Conservation (phyloP, 2,113 vertebrate genomes). For the Dermatemys mawii region DNA sequence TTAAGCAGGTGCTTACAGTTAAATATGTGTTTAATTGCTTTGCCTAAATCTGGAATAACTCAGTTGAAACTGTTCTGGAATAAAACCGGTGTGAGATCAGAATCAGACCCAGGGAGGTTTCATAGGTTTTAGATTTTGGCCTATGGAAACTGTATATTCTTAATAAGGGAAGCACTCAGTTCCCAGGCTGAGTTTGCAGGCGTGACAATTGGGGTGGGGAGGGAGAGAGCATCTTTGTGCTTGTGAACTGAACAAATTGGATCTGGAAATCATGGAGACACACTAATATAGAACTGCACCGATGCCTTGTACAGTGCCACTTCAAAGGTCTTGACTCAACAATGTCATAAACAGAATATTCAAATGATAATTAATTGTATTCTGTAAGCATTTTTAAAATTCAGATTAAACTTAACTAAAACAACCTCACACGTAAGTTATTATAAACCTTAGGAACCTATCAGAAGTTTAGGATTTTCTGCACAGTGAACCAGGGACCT, state of each 20-base stretch:
- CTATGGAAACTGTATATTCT: background rate
- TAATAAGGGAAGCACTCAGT: background rate
- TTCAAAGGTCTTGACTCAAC: background rate
- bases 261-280: background rate
- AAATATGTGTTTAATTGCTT: background rate
- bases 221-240: background rate
- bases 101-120: background rate
- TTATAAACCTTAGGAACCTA: background rate
- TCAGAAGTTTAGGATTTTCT: background rate
- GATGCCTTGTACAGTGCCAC: background rate
- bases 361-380: background rate
- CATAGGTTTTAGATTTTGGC: background rate
- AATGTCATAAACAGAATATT: background rate
- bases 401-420: background rate
- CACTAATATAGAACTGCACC: background rate
- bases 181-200: background rate
- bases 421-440: background rate
- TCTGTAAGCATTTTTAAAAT: background rate
- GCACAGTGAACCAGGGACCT: background rate
- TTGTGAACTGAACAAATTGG: fast-evolving
- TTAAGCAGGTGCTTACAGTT: background rate
- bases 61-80: background rate
- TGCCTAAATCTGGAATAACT: background rate
- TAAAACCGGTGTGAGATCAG: background rate
- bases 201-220: background rate